Percentiles rank a stretch among this genome's conserved stretches.
Evolutionary conservation across 2,888 invertebrate species (phyloP).

Genomic region (Pandemis corylana): DNA sequence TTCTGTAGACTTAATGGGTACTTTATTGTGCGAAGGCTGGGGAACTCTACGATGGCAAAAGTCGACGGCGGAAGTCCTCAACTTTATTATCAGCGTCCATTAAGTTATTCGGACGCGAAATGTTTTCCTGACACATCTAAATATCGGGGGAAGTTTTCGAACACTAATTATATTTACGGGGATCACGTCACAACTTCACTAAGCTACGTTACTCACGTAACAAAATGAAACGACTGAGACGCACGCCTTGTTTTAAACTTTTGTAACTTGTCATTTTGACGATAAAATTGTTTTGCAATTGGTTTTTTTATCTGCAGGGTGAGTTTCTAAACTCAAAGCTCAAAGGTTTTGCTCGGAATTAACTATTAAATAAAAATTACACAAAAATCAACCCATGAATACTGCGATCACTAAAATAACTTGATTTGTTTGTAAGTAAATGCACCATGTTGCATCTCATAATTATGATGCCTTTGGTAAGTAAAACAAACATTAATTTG

Average conservation of each 20-base stretch:
- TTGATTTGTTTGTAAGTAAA: too few relatives aligned
- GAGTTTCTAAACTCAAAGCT: neutral
- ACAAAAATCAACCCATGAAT: too few relatives aligned
- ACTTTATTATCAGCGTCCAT: conserved; percentile 71
- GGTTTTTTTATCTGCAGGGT: neutral
- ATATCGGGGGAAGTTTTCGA: conserved; percentile 20
- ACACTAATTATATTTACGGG: conserved; percentile 34
- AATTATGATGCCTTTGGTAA: too few relatives aligned
- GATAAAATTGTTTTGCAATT: neutral
- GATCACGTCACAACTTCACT: conserved; percentile 38
- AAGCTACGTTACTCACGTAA: conserved; percentile 22
- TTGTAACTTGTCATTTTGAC: neutral
- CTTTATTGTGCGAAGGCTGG: conserved; percentile 58
- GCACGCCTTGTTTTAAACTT: conserved; percentile 16
- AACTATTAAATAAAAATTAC: too few relatives aligned
- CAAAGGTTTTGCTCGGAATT: too few relatives aligned
- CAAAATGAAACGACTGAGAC: conserved; percentile 13
- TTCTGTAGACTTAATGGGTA: conserved; percentile 35
- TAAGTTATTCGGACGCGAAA: conserved; percentile 47
- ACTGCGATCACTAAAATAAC: too few relatives aligned
- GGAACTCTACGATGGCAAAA: conserved; percentile 63
- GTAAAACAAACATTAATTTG: too few relatives aligned
- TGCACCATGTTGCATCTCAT: too few relatives aligned
- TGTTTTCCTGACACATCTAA: conserved; percentile 27
- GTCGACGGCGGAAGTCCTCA: conserved; percentile 47